Evolutionary conservation across 2,797 vertebrate species (phyloP), one percentile per base, ranked within the genome.

Genomic region (Steatocranus sp.): DNA sequence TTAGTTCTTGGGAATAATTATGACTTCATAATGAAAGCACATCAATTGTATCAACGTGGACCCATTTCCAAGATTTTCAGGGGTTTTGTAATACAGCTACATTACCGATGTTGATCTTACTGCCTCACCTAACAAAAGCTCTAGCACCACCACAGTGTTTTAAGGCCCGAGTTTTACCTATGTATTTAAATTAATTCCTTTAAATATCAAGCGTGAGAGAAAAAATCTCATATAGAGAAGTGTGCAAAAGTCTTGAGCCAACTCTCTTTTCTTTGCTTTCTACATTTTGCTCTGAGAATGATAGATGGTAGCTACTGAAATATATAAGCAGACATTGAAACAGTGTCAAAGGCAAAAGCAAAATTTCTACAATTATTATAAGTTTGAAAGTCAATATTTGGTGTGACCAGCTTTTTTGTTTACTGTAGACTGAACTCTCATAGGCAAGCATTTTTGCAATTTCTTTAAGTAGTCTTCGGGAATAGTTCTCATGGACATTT

Each of bases 21-120:
- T 85, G 82, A 84, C 87, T 84, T 79, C 63, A 17, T 34, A 75
- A 78, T 76, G 32, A 80, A 78, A 63, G 17, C 4, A 32, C 63
- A 74, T 49, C 56, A 5, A 49, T 23, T 78, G 20, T 38, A 53
- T 38, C 9, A 7, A 80, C 20, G 58, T 76, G 9, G 20, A 20
- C 58, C 32, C 32, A 76, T 73, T 82, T 73, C 3, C 30, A 15
- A 51, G 5, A 54, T 84, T 86, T 66, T n/a, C 50, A 46, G 58
- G 17, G 25, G 23, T 30, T 79, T 68, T 36, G 14, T 53, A 66
- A 48, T 4, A 63, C 6, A 76, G 17, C 8, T n/a, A 63, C 53
- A 53, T 75, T 2, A 32, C 18, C 54, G 15, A 43, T 14, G 36
- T 23, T 76, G 58, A 15, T 51, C 15, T 66, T 34, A n/a, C 12